Evolutionary conservation across 2,888 invertebrate genomes (phyloP).

Genomic region (Blastobasis lacticolella): DNA sequence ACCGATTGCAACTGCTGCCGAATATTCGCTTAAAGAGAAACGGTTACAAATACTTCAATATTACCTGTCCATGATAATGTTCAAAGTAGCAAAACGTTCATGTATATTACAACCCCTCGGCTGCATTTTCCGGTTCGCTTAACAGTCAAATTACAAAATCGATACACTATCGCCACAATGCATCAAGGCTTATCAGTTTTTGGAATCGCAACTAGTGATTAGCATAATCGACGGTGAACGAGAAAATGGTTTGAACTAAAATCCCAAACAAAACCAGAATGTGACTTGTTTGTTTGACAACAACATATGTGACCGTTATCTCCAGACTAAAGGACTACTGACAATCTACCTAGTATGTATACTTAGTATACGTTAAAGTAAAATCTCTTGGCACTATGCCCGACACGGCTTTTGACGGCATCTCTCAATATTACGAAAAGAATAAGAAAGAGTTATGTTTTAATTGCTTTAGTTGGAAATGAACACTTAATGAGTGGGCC

Average conservation of each 20-base stretch:
- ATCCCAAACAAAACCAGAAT: too few relatives aligned
- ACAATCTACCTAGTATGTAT: background rate
- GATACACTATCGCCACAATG: background rate
- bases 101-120: too few relatives aligned
- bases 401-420: constrained; percentile 33
- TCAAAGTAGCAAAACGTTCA: too few relatives aligned
- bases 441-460: constrained; percentile 38
- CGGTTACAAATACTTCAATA: too few relatives aligned
- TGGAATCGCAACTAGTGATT: background rate
- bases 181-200: background rate
- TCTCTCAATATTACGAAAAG: constrained; percentile 32
- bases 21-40: too few relatives aligned
- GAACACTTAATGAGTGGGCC: background rate
- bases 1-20: too few relatives aligned
- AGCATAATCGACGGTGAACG: background rate
- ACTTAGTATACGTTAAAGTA: background rate
- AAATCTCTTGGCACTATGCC: constrained; percentile 39
- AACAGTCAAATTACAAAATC: background rate
- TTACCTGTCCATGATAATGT: too few relatives aligned
- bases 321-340: background rate
- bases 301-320: background rate
- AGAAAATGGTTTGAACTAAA: background rate
- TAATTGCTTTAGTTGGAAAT: constrained; percentile 22
- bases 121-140: too few relatives aligned
- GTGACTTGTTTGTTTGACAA: background rate